Base-by-base conservation (phyloP, 2,797 vertebrate species). In the Emydoidea blandingii region DNA sequence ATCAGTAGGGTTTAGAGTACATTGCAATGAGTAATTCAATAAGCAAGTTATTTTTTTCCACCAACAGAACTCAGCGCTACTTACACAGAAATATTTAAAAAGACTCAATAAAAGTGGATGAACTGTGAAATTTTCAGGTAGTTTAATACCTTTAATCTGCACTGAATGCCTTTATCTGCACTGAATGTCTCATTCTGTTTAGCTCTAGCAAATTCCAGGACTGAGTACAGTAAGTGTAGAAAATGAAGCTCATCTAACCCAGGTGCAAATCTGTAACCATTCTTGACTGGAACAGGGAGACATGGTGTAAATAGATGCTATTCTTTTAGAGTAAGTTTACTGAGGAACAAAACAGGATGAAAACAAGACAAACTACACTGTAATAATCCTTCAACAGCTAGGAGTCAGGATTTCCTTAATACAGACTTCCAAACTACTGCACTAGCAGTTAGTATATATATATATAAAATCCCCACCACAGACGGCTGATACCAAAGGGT, bases 191-290 rank as follows among this genome's bases (percentile, higher is more conserved):
- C 8, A 49, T 44, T 76, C 72, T 29, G 3, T 56, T 87, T 84
- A 83, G 86, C 68, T 87, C 85, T 37, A 90, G 49, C 74, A 90
- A 93, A 74, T 76, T 44, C 59, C 49, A 85, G 87, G 79, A 79
- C 83, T 83, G 53, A 90, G 52, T 18, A 93, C 27, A 90, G 49
- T 54, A 92, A 95, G 6, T 85, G 62, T 86, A 96, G 95, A 96
- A 96, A 68, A 93, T 94, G 92, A 95, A 96, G 96, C 95, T 89
- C 94, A 96, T 74, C 84, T 84, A 92, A 86, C 87, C 81, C 59
- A 93, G 52, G 49, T 90, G 37, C 41, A 65, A 88, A 37, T 59
- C 74, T 85, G 82, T 19, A 95, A 85, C 86, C 79, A 10, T 93
- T 93, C 65, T 91, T 93, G 65, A 94, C 44, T 37, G 62, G 85